Conservation (phyloP, 2,888 invertebrate genomes). For the Agelastica alni region DNA sequence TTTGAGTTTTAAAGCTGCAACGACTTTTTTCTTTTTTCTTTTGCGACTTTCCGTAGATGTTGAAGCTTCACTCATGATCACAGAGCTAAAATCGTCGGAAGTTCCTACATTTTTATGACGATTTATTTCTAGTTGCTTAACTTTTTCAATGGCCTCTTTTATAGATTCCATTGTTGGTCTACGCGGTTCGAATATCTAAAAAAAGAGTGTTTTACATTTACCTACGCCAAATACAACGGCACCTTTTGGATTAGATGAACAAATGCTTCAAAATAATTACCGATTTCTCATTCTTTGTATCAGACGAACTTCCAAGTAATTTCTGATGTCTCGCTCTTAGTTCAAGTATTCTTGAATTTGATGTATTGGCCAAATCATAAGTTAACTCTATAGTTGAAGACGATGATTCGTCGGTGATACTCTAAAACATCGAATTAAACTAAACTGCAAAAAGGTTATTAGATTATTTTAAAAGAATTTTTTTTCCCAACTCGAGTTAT, state of each 20-base stretch:
- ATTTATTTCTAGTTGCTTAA: constrained; percentile 12
- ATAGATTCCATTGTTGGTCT: constrained; percentile 26
- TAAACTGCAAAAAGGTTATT: too few species aligned
- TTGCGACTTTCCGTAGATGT: neutral
- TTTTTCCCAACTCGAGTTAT: too few species aligned
- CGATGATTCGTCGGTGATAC: constrained; percentile 1
- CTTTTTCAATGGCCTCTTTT: constrained; percentile 22
- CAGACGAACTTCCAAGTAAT: neutral
- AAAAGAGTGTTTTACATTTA: too few species aligned
- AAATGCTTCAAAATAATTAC: too few species aligned
- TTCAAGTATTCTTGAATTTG: constrained; percentile 1
- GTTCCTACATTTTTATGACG: constrained; percentile 24
- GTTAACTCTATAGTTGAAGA: neutral
- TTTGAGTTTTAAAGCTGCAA: neutral
- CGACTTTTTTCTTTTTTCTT: neutral
- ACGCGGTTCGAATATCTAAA: constrained; percentile 25
- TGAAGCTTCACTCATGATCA: neutral
- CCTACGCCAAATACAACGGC: too few species aligned
- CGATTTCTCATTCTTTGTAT: neutral
- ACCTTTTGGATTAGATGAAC: neutral
- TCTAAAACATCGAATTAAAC: neutral
- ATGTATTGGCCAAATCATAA: neutral
- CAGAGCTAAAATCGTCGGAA: constrained; percentile 2
- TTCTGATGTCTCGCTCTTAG: neutral
- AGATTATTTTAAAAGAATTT: too few species aligned